A percentile compares a stretch with the other conserved stretches of the same genome.
phyloP scores from a whole-genome alignment of 2,113 vertebrate species.

The Festucalex cinctus region DNA sequence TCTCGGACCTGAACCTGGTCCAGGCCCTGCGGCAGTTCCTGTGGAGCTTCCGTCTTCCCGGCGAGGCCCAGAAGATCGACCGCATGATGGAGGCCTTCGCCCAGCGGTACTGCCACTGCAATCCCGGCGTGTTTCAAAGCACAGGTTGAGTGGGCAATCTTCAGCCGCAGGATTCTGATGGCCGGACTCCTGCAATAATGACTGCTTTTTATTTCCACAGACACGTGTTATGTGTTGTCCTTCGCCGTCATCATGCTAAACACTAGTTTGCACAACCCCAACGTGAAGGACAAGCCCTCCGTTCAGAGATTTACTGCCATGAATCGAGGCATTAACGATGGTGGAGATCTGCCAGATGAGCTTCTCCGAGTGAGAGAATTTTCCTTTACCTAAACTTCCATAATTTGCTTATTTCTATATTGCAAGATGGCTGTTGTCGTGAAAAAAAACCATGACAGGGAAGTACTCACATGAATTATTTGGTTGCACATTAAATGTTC shows the following conservation, averaged over 20 bases:
- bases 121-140: slow-evolving; percentile 90
- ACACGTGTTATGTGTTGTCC: slow-evolving; percentile 95
- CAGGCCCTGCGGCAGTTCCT: slow-evolving; percentile 91
- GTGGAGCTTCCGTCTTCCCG: slow-evolving; percentile 95
- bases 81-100: slow-evolving; percentile 99
- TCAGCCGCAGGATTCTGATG: not conserved
- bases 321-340: slow-evolving; percentile 96
- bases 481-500: too few species aligned
- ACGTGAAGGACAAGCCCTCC: slow-evolving; percentile 92
- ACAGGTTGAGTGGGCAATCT: slow-evolving; percentile 73
- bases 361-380: slow-evolving; percentile 81
- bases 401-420: not conserved
- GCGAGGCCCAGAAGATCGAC: slow-evolving; percentile 98
- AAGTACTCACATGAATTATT: too few species aligned
- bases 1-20: slow-evolving; percentile 93
- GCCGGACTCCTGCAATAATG: not conserved
- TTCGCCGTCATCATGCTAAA: slow-evolving; percentile 99
- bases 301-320: slow-evolving; percentile 90
- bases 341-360: slow-evolving; percentile 92
- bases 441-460: too few species aligned
- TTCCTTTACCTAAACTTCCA: not conserved
- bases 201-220: slow-evolving; percentile 54
- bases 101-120: slow-evolving; percentile 93
- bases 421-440: not conserved
- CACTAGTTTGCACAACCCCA: slow-evolving; percentile 97